Evolutionary conservation across 64 coral and sea anemone species (phyloP).

Genomic region (Exaiptasia diaphana): DNA sequence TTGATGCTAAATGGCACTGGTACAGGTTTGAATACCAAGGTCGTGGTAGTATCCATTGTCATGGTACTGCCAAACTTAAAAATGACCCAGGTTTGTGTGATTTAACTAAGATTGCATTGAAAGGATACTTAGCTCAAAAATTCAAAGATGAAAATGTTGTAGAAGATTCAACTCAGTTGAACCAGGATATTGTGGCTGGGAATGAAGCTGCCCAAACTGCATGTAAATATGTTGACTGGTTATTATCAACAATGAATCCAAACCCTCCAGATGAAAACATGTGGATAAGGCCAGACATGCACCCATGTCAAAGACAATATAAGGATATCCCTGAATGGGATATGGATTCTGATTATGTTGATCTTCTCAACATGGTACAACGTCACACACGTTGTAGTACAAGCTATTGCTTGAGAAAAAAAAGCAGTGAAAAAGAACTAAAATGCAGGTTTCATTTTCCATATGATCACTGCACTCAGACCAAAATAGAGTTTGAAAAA

Average conservation of each 20-base stretch:
- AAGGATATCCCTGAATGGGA: neutral
- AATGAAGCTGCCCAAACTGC: neutral
- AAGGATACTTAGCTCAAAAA: neutral
- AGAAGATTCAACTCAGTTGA: neutral
- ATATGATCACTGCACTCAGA: conserved; percentile 2
- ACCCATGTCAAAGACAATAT: conserved; percentile 23
- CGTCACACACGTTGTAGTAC: conserved; percentile 49
- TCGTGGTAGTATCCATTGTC: conserved; percentile 42
- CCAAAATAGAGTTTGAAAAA: conserved; percentile 25
- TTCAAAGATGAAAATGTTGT: conserved; percentile 10
- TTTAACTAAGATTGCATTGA: conserved; percentile 9
- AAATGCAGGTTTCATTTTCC: neutral
- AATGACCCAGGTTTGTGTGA: conserved; percentile 45
- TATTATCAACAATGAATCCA: conserved; percentile 11
- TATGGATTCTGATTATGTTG: conserved; percentile 1
- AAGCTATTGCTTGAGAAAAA: conserved; percentile 24
- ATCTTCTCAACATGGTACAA: conserved; percentile 14
- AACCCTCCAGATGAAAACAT: conserved; percentile 43
- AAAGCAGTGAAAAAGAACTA: neutral
- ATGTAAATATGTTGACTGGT: conserved; percentile 35
- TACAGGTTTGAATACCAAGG: conserved; percentile 46
- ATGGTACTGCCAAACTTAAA: conserved; percentile 26
- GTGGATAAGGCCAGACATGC: neutral
- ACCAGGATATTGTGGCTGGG: neutral
- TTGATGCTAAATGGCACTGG: conserved; percentile 41